Conservation (phyloP, 2,888 invertebrate species). For the Gortyna flavago region DNA sequence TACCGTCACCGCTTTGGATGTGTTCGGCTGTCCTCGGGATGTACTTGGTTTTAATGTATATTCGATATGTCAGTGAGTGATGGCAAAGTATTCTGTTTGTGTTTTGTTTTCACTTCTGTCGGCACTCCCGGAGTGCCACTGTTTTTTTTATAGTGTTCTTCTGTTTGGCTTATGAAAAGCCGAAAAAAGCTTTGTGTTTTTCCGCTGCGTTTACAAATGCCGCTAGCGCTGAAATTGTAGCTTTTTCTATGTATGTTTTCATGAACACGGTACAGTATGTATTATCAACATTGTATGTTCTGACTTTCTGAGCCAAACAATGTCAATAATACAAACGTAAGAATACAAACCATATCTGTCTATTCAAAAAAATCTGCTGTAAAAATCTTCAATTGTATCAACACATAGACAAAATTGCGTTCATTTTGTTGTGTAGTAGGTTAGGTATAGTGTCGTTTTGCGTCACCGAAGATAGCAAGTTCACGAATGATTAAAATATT, state of each 20-base stretch:
- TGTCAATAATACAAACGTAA: no score
- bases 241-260: neutral
- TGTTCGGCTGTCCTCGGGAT: no score
- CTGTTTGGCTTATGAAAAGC: conserved; percentile 24
- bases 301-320: neutral
- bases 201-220: conserved; percentile 22
- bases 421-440: neutral
- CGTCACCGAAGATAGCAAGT: conserved; percentile 8
- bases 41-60: no score
- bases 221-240: neutral
- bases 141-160: conserved; percentile 5
- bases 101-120: no score
- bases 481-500: conserved; percentile 22
- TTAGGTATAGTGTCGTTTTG: neutral
- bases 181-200: conserved; percentile 41
- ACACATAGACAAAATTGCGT: neutral
- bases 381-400: neutral
- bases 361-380: neutral
- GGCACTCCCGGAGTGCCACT: no score
- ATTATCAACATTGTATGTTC: neutral
- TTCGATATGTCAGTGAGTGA: no score
- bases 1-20: no score
- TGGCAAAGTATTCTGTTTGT: no score
- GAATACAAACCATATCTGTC: neutral
- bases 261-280: conserved; percentile 6